phyloP scores from a whole-genome alignment of 53 echinoderm and acorn worm species.

The Arbacia lixula region DNA sequence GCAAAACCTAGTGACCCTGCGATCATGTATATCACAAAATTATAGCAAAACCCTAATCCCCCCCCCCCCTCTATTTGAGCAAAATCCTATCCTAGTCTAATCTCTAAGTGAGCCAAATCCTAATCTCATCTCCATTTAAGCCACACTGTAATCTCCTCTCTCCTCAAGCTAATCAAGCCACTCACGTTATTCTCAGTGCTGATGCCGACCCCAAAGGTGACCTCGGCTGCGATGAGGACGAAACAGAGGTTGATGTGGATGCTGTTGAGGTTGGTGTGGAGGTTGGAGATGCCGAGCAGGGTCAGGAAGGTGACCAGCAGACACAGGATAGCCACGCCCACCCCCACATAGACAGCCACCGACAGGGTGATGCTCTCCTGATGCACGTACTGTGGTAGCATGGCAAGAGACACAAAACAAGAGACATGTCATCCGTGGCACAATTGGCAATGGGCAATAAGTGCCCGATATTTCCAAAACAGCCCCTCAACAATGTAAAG shows the following conservation, averaged over 20 bases:
- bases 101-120: too few relatives aligned
- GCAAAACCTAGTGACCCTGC: too few relatives aligned
- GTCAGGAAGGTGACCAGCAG: slow-evolving; percentile 87
- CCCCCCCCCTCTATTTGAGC: too few relatives aligned
- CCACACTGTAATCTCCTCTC: too few relatives aligned
- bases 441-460: too few relatives aligned
- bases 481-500: too few relatives aligned
- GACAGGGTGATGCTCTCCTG: slow-evolving; percentile 68
- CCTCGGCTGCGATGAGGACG: slow-evolving; percentile 82
- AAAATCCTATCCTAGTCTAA: too few relatives aligned
- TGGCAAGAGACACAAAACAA: slow-evolving; percentile 7
- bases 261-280: slow-evolving; percentile 94
- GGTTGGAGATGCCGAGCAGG: slow-evolving; percentile 85
- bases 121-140: too few relatives aligned
- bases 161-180: background rate
- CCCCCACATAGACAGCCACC: slow-evolving; percentile 80
- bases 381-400: slow-evolving; percentile 11
- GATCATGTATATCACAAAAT: too few relatives aligned
- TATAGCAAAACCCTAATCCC: too few relatives aligned
- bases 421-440: background rate
- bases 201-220: slow-evolving; percentile 93
- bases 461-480: too few relatives aligned
- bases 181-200: slow-evolving; percentile 90
- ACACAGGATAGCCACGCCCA: slow-evolving; percentile 71
- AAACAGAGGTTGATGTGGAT: slow-evolving; percentile 95